Percentiles rank a stretch among this genome's conserved stretches.
Evolutionary conservation across 64 coral and sea anemone species (phyloP).

Genomic region (Trachythela sp.): DNA sequence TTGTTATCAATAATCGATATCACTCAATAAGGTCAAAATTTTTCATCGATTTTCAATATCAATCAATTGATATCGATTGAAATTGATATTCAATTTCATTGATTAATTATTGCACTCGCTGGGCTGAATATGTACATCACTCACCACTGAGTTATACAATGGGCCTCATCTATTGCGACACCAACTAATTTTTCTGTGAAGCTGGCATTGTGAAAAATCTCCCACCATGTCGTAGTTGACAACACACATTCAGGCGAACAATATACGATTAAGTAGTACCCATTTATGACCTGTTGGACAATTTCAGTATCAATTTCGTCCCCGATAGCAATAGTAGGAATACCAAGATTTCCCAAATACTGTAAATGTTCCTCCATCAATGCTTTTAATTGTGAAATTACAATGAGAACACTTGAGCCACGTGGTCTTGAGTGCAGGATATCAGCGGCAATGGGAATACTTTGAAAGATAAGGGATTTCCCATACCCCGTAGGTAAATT

Average conservation of each 20-base stretch:
- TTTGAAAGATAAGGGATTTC: not conserved
- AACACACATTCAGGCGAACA: slow-evolving; percentile 25
- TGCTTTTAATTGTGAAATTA: not conserved
- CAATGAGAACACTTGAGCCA: not conserved
- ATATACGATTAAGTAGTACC: slow-evolving; percentile 10
- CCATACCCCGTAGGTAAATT: not conserved
- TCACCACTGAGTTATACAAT: slow-evolving; percentile 33
- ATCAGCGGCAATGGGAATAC: not conserved
- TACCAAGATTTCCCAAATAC: not conserved
- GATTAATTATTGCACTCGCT: no score
- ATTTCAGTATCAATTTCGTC: not conserved
- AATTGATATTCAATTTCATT: no score
- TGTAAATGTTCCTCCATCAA: not conserved
- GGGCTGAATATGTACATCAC: not conserved
- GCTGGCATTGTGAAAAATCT: not conserved
- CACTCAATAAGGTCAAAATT: no score
- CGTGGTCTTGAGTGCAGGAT: not conserved
- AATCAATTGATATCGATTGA: no score
- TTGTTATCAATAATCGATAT: no score
- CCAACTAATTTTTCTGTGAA: slow-evolving; percentile 29
- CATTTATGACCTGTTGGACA: not conserved
- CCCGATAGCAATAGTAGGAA: not conserved
- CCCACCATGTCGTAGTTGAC: not conserved
- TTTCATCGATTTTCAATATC: no score
- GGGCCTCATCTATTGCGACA: not conserved